Evolutionary conservation across 2,113 vertebrate genomes (phyloP).

Genomic region (Pontoporia blainvillei): DNA sequence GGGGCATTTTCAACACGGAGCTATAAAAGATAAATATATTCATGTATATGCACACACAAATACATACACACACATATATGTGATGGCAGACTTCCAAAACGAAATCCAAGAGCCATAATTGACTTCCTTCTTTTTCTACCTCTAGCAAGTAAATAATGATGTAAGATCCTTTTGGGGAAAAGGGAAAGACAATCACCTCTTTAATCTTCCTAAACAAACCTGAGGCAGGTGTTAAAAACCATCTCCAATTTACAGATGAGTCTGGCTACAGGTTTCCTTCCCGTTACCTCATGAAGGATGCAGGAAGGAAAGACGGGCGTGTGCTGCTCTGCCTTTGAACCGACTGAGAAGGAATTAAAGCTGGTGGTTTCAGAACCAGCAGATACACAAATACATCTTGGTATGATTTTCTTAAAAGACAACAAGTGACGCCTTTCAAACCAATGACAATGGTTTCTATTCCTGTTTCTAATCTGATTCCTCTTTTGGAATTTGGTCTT

Average conservation of each 20-base stretch:
- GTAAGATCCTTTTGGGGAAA: not conserved
- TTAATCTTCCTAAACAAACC: not conserved
- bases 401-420: not conserved
- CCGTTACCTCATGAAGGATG: not conserved
- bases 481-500: conserved; percentile 47
- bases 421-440: conserved; percentile 9
- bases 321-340: not conserved
- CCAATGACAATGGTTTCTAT: not conserved
- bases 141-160: not conserved
- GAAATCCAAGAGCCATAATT: not conserved
- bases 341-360: not conserved
- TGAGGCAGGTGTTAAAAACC: not conserved
- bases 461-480: conserved; percentile 37
- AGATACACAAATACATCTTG: not conserved
- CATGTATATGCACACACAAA: not conserved
- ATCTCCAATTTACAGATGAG: not conserved
- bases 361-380: not conserved
- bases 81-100: not conserved
- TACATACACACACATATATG: not conserved
- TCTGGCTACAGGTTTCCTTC: not conserved
- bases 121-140: not conserved
- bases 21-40: not conserved
- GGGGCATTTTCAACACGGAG: not conserved
- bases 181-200: not conserved
- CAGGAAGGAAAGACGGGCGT: not conserved